Conservation (phyloP, 2,113 vertebrate genomes). For the Alaudala cheleensis region DNA sequence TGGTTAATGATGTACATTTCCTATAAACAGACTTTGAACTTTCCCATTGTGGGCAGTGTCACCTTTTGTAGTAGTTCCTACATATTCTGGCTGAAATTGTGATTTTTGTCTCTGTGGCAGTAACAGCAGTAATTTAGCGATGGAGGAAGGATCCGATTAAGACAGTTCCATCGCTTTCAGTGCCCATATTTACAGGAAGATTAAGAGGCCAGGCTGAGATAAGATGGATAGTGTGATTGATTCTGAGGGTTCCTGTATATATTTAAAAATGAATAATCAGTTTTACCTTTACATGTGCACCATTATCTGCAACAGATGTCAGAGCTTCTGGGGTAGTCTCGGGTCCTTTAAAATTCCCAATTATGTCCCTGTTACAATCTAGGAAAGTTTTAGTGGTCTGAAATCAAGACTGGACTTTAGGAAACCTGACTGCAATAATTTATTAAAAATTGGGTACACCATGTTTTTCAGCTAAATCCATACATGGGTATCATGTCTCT, state of each 20-base stretch:
- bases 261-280: slow-evolving; percentile 5
- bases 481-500: background rate
- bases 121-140: background rate
- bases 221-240: background rate
- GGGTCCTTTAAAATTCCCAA: background rate
- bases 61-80: background rate
- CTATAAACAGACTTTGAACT: background rate
- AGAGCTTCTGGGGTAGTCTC: background rate
- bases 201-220: slow-evolving; percentile 6
- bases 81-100: background rate
- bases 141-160: slow-evolving; percentile 3
- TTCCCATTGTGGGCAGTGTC: background rate
- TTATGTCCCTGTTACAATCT: background rate
- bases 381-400: background rate
- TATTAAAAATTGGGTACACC: background rate
- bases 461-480: background rate
- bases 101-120: background rate
- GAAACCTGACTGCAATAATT: background rate
- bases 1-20: too few relatives aligned
- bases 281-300: background rate
- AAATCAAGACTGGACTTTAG: background rate
- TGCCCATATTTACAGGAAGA: slow-evolving; percentile 1
- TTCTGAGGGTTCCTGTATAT: background rate
- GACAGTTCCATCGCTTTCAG: background rate
- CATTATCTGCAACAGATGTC: background rate